phyloP scores from a whole-genome alignment of 1,140 invertebrate species.

The Cephus cinctus region DNA sequence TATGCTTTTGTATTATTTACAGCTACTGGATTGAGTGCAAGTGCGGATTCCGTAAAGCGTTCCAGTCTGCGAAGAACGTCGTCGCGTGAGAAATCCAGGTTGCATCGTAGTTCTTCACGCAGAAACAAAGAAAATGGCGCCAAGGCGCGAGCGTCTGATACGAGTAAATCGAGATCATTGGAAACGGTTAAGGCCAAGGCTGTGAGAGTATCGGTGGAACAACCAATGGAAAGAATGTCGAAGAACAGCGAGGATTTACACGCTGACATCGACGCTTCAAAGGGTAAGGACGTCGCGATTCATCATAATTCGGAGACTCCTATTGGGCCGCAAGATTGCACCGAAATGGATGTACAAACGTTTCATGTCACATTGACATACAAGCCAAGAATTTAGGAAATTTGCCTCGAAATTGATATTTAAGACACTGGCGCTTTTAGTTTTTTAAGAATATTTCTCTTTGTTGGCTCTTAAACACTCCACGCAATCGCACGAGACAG shows the following conservation, averaged over 20 bases:
- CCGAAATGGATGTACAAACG: constrained; percentile 62
- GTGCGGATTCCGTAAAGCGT: constrained; percentile 68
- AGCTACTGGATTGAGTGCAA: constrained; percentile 63
- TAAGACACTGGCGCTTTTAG: not conserved
- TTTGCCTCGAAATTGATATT: not conserved
- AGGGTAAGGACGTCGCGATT: constrained; percentile 17
- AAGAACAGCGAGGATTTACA: constrained; percentile 39
- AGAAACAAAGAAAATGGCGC: constrained; percentile 69
- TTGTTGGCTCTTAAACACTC: too few species aligned
- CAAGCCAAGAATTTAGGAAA: constrained; percentile 62
- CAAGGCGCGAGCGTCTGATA: constrained; percentile 50
- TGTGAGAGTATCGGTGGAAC: constrained; percentile 44
- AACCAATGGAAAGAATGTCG: constrained; percentile 34
- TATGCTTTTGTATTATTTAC: constrained; percentile 17
- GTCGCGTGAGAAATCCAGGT: constrained; percentile 66
- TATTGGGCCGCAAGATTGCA: constrained; percentile 54
- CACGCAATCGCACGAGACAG: too few species aligned
- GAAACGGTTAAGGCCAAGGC: constrained; percentile 56
- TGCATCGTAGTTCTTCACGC: constrained; percentile 66
- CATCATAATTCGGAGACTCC: constrained; percentile 34
- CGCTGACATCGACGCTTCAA: constrained; percentile 31
- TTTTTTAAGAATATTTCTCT: not conserved
- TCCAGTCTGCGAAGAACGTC: constrained; percentile 64
- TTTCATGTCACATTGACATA: constrained; percentile 67
- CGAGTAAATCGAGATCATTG: constrained; percentile 46